Percentiles rank a stretch among this genome's conserved stretches.
These are phyloP conservation scores for Liasis olivaceus DNA, from an alignment of 2,797 vertebrate genomes.

Conservation along the genomic window DNA sequence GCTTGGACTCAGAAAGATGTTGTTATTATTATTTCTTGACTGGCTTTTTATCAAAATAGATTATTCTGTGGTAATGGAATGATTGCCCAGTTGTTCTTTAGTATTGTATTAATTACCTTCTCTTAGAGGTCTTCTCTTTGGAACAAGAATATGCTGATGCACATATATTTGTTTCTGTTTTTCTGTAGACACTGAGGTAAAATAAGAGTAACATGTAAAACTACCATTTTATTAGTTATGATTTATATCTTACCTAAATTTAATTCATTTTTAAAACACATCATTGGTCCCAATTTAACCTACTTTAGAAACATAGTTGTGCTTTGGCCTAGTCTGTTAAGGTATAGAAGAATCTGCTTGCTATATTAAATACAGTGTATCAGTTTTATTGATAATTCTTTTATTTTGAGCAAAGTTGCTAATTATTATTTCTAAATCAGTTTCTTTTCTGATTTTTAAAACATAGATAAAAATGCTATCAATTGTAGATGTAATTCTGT, in stretches of 20 bases:
- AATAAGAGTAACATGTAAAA: neutral
- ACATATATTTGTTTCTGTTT: neutral
- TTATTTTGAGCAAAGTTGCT: slow-evolving; percentile 52
- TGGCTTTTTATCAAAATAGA: slow-evolving; percentile 27
- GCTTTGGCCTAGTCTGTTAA: slow-evolving; percentile 22
- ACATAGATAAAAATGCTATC: slow-evolving; percentile 40
- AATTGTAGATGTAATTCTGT: slow-evolving; percentile 34
- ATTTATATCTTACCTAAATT: neutral
- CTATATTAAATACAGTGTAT: slow-evolving; percentile 36
- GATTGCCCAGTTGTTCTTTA: slow-evolving; percentile 16
- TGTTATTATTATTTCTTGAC: slow-evolving; percentile 34
- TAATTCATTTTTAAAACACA: neutral
- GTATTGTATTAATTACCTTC: neutral
- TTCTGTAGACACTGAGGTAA: neutral
- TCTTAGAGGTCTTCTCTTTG: slow-evolving; percentile 26
- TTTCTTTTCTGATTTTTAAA: slow-evolving; percentile 26
- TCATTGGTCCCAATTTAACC: slow-evolving; percentile 8
- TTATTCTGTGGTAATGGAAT: slow-evolving; percentile 26
- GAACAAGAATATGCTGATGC: neutral
- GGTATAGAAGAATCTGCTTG: slow-evolving; percentile 44
- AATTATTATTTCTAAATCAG: slow-evolving; percentile 17
- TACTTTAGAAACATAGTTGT: slow-evolving; percentile 8
- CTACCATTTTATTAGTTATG: neutral
- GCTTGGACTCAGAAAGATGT: slow-evolving; percentile 34
- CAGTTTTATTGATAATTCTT: neutral